Evolutionary conservation across 2,797 vertebrate genomes (phyloP).

Genomic region (Sebastes steindachneri): DNA sequence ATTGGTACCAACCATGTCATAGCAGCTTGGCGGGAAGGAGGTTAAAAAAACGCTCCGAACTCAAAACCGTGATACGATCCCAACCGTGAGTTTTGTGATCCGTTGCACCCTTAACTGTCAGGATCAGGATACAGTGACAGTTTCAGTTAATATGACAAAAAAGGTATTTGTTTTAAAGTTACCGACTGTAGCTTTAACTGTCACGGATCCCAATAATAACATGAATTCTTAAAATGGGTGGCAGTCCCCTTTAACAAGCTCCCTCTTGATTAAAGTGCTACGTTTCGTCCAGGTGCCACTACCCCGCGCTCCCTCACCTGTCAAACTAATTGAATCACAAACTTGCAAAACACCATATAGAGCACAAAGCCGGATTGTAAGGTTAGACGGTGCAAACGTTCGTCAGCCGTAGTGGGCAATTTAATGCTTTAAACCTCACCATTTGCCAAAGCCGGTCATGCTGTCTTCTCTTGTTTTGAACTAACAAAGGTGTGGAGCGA

Average conservation of each 20-base stretch:
- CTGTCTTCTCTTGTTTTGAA: slow-evolving; percentile 49
- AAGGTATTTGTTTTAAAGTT: neutral
- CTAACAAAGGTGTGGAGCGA: slow-evolving; percentile 54
- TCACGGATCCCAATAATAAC: neutral
- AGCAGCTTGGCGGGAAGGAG: too few relatives aligned
- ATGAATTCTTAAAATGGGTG: slow-evolving; percentile 17
- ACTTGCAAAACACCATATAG: neutral
- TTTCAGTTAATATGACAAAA: neutral
- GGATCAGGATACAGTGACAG: neutral
- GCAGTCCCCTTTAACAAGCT: slow-evolving; percentile 50
- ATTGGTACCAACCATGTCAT: too few relatives aligned
- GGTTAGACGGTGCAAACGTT: neutral
- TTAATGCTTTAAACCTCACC: slow-evolving; percentile 41
- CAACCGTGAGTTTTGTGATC: too few relatives aligned
- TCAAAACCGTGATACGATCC: too few relatives aligned
- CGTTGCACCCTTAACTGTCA: neutral
- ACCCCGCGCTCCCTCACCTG: neutral
- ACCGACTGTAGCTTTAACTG: neutral
- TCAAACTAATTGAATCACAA: slow-evolving; percentile 44
- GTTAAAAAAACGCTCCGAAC: too few relatives aligned
- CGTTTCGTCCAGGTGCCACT: slow-evolving; percentile 22
- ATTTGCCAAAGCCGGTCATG: slow-evolving; percentile 46
- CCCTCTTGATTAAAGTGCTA: slow-evolving; percentile 21
- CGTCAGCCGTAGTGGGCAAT: slow-evolving; percentile 6
- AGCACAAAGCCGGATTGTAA: slow-evolving; percentile 14